A percentile compares a stretch with the other conserved stretches of the same genome.
phyloP scores from a whole-genome alignment of 23 tunicate genomes.

The Halocynthia aurantium region DNA sequence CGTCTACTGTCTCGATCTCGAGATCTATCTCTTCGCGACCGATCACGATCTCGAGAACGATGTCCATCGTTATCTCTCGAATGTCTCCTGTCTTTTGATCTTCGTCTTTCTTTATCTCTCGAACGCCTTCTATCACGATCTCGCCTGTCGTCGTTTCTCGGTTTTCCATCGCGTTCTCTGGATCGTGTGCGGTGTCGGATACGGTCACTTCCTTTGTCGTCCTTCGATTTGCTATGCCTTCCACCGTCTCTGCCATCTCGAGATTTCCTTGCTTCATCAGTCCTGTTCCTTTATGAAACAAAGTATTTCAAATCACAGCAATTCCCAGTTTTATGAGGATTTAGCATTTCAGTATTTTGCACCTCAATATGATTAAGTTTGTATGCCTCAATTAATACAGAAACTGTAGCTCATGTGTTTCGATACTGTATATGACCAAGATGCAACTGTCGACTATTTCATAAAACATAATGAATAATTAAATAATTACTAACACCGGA shows the following conservation, averaged over 20 bases:
- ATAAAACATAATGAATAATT: no score
- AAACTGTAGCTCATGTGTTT: not conserved
- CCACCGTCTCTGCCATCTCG: conserved; percentile 19
- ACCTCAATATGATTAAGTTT: no score
- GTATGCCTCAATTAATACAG: no score
- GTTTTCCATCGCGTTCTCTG: conserved; percentile 28
- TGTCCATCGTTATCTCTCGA: conserved; percentile 10
- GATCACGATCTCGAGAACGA: conserved; percentile 25
- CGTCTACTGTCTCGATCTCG: conserved; percentile 35
- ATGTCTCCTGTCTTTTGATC: conserved; percentile 5
- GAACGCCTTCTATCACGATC: conserved; percentile 4
- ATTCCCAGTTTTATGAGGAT: no score
- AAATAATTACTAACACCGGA: no score
- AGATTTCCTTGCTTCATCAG: conserved; percentile 10
- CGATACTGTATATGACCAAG: not conserved
- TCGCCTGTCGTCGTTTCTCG: not conserved
- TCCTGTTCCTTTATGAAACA: not conserved
- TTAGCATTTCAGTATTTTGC: no score
- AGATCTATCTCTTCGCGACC: conserved; percentile 17
- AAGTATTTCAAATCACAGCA: not conserved
- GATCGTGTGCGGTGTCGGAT: not conserved
- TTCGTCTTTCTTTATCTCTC: conserved; percentile 16
- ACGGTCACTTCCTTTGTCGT: not conserved
- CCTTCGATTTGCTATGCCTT: not conserved
- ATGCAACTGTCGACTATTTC: no score